Evolutionary conservation across 2,888 invertebrate genomes (phyloP), one percentile per base, ranked within the genome.

Genomic region (Lasioglossum vierecki): DNA sequence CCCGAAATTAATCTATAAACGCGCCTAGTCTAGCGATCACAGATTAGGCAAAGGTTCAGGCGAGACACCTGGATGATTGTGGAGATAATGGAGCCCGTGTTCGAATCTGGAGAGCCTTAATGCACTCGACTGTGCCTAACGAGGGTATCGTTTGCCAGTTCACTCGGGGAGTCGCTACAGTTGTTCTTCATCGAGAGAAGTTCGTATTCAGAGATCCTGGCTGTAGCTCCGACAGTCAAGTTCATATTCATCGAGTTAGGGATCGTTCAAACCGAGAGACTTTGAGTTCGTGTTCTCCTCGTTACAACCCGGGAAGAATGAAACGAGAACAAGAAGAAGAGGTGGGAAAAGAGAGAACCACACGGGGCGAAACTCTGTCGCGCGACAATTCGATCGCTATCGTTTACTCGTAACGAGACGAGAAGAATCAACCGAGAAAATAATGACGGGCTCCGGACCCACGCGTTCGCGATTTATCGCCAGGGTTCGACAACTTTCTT

Each of bases 61-160:
- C 60, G 60, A 60, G 15, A 60, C 26, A 60, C 60, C 60, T 60
- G 60, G 60, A 60, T 4, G 60, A 60, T 60, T 30, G 60, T 15
- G 26, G 13, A 60, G 60, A 60, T 60, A 60, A 60, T 60, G 60
- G 60, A 60, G 60, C 15, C 26, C 26, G 60, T 60, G 60, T 60
- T 60, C 60, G 60, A 60, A 60, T 60, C 60, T 26, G 60, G 60
- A 18, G 39, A 11, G 22, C 22, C 22, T 68, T 68, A 68, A 68
- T 68, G 39, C 68, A 68, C 68, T 68, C 68, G 39, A 68, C 68
- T 39, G 68, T 68, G 11, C 39, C 39, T 39, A 68, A 68, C 66
- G 66, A 68, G 68, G 39, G n/a, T 68, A 68, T 68, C 68, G 68
- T 68, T 68, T 68, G 66, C 66, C 35, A 18, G 66, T 66, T 66